Evolutionary conservation across 1,140 invertebrate species (phyloP), one percentile per base, ranked within the genome.

Genomic region (Lordiphosa collinella): DNA sequence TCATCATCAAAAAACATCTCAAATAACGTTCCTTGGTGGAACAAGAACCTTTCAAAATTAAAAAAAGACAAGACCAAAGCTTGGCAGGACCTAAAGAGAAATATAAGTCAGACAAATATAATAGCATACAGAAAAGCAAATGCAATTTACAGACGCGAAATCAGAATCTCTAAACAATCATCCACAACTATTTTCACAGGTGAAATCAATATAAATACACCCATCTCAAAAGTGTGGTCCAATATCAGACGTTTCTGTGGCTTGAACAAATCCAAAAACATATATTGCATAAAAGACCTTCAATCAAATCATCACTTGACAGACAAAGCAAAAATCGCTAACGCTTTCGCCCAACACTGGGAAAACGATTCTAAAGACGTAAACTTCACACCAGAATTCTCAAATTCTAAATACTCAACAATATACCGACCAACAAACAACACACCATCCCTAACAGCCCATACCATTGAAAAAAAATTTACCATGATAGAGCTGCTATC

Each of bases 321-420:
- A 51, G 35, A 41, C n/a, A 32, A 36, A 43, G 6, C 12, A 5
- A n/a, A 7, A 14, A 41, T 41, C 11, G 11, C 36, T 7, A 18
- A 51, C 9, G 9, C 38, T 8, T 51, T 51, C 25, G 12, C 49
- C 2, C 36, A 51, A 40, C 36, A 51, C 34, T 51, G 49, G 49
- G 37, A 18, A 3, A 37, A 51, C 35, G 11, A 40, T 11, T 51
- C 25, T 6, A 40, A 51, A n/a, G 49, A 38, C 22, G n/a, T 25
- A 37, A 51, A 29, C 36, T 51, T 40, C 13, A 11, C 9, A 13
- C 2, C 5, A 14, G 16, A 40, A 13, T 40, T 40, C 16, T 16
- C 37, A 4, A 8, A 1, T 4, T 10, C 9, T 13, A 40, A 16
- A 40, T 13, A 16, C 11, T 10, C 2, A 40, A 10, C 14, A 13